phyloP scores from a whole-genome alignment of 1,140 invertebrate genomes.

The Drosophila sucinea region DNA sequence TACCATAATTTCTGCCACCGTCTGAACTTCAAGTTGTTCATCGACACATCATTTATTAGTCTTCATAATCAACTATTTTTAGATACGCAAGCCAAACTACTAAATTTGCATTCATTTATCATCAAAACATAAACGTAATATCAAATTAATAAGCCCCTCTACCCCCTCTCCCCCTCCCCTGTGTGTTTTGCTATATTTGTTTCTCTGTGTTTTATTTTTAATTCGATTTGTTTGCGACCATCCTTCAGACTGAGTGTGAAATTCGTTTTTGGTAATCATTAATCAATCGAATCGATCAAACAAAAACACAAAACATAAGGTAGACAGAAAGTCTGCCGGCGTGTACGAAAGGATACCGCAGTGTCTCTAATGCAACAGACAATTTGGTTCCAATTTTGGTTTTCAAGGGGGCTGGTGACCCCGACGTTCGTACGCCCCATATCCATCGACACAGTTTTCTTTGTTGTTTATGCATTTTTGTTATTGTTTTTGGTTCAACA shows the following conservation, averaged over 20 bases:
- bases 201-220: conserved; percentile 62
- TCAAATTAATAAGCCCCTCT: conserved; percentile 8
- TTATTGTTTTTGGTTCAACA: conserved; percentile 53
- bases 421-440: conserved; percentile 25
- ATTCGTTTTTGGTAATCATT: conserved; percentile 65
- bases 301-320: conserved; percentile 42
- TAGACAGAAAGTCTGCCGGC: conserved; percentile 61
- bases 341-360: conserved; percentile 48
- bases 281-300: conserved; percentile 74
- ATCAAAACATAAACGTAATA: background rate
- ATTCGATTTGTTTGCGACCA: conserved; percentile 76
- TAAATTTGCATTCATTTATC: conserved; percentile 3
- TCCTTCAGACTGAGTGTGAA: conserved; percentile 69
- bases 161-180: too few relatives aligned
- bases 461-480: conserved; percentile 64
- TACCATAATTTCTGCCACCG: conserved; percentile 74
- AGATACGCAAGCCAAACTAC: conserved; percentile 9
- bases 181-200: conserved; percentile 38
- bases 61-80: conserved; percentile 37
- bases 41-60: conserved; percentile 82
- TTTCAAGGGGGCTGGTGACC: conserved; percentile 17
- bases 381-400: conserved; percentile 48
- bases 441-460: conserved; percentile 61
- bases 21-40: conserved; percentile 74
- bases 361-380: conserved; percentile 63